These are phyloP conservation scores for Chrysogorgia sp. DNA, from an alignment of 92 coral and sea anemone genomes.

Conservation along the genomic window DNA sequence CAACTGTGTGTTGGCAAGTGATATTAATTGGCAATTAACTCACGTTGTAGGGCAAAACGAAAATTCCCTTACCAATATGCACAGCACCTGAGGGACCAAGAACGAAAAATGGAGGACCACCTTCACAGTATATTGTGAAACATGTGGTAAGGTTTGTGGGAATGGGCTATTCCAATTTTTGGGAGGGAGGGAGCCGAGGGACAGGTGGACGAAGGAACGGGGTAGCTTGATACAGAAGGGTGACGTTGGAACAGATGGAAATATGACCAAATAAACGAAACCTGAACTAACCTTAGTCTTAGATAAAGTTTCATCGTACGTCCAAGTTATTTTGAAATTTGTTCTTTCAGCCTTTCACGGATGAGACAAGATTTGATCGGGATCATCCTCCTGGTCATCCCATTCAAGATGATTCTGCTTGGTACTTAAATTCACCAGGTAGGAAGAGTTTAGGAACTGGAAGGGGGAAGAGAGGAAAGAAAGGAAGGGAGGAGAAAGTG, in stretches of 20 bases:
- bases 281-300: background rate
- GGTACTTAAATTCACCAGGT: slow-evolving; percentile 98
- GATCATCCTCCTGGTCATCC: slow-evolving; percentile 95
- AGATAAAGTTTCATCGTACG: background rate
- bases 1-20: too few species aligned
- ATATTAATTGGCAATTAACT: too few species aligned
- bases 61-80: slow-evolving; percentile 96
- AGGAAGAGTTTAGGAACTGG: background rate
- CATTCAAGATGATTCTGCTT: slow-evolving; percentile 95
- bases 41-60: slow-evolving; percentile 96
- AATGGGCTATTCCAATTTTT: background rate
- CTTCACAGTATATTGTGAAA: slow-evolving; percentile 81
- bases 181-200: background rate
- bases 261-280: background rate
- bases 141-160: slow-evolving; percentile 75
- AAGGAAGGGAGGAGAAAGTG: too few species aligned
- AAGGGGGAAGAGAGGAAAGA: too few species aligned
- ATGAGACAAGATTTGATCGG: slow-evolving; percentile 87
- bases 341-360: slow-evolving; percentile 84
- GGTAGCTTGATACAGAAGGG: background rate
- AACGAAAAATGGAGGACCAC: slow-evolving; percentile 93
- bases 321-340: background rate
- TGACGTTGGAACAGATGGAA: background rate
- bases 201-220: background rate
- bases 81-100: slow-evolving; percentile 99